Evolutionary conservation across 2,797 vertebrate genomes (phyloP).

Genomic region (Xenops minutus): DNA sequence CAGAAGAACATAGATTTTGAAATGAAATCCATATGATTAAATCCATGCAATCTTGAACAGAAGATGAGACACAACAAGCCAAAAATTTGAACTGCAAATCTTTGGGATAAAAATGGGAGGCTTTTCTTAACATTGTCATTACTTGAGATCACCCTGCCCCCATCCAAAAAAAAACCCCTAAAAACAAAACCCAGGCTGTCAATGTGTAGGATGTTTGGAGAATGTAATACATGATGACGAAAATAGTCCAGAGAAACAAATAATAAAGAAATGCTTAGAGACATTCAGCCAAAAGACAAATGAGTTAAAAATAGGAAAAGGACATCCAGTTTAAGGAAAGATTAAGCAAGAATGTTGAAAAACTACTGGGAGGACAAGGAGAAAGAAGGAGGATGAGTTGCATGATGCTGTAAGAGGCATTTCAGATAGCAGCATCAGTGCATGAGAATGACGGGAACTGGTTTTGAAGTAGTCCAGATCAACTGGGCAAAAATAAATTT

Average conservation of each 20-base stretch:
- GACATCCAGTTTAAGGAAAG: not conserved
- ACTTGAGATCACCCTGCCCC: not conserved
- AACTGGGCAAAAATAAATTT: not conserved
- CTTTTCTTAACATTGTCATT: not conserved
- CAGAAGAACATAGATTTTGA: not conserved
- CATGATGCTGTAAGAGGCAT: not conserved
- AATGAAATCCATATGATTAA: not conserved
- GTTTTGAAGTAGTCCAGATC: not conserved
- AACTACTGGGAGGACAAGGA: not conserved
- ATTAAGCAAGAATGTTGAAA: not conserved
- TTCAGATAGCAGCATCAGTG: not conserved
- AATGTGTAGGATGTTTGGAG: not conserved
- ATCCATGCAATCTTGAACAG: not conserved
- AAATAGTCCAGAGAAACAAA: not conserved
- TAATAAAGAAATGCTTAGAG: not conserved
- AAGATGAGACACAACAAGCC: not conserved
- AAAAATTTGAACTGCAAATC: not conserved
- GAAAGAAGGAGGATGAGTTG: not conserved
- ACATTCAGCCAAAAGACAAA: not conserved
- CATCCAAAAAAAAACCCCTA: not conserved
- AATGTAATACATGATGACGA: not conserved
- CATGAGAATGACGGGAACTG: not conserved
- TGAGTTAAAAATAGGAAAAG: not conserved
- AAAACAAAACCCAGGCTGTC: not conserved
- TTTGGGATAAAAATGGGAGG: not conserved